Evolutionary conservation across 1,140 invertebrate species (phyloP), one percentile per base, ranked within the genome.

Genomic region (Mercenaria mercenaria): DNA sequence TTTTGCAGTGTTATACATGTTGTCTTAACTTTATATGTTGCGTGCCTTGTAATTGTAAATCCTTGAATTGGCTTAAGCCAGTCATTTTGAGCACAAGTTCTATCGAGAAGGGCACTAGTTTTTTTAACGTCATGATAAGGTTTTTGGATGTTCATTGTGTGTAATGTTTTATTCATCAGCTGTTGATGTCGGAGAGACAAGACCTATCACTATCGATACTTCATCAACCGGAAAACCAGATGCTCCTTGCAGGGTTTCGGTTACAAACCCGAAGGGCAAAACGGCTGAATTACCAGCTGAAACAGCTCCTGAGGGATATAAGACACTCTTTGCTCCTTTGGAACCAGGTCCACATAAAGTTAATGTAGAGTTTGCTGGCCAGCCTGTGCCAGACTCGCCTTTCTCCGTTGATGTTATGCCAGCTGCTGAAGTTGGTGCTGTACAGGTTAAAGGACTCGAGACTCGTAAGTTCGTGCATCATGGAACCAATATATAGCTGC

Each of bases 181-280:
- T 86, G 93, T 94, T 34, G 93, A 93, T 32, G 92, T 96, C 61
- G 94, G 94, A 50, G 92, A 94, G 86, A 92, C 98, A 92, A 97
- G 98, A 96, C 97, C 98, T 95, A 98, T 98, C 96, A 97, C 97
- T 94, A 97, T 98, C 93, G 97, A 98, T 93, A 98, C 98, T 6
- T 96, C 97, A 91, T 97, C 97, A 52, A 97, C 97, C 72, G 95
- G 96, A 29, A 93, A 92, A 82, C 97, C 97, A 26, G 97, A 97
- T 92, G 97, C 98, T 87, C 97, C 97, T 32, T 97, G 98, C 72
- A 97, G 89, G 43, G 94, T 96, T 15, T 91, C 92, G 18, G 94
- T 96, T 26, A 93, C 93, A 20, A 94, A 93, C 52, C 95, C 96
- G 10, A 93, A 92, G 56, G 95, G 96, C 76, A 91, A 95, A 90